Conservation (phyloP, 1,140 invertebrate genomes). For the Protaetia brevitarsis region DNA sequence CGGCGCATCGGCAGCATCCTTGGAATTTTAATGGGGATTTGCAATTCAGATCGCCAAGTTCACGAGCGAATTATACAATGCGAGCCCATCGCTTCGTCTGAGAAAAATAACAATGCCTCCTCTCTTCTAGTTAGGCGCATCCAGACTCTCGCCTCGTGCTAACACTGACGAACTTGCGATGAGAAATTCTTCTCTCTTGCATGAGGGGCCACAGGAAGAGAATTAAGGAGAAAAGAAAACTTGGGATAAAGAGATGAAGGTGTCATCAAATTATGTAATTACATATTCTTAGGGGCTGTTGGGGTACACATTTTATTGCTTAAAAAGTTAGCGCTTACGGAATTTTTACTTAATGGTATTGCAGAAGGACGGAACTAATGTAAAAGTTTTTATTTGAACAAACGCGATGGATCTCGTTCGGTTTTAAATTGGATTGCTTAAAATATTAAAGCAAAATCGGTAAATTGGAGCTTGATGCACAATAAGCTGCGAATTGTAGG, state of each 20-base stretch:
- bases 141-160: too few species aligned
- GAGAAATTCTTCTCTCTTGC: background rate
- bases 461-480: too few species aligned
- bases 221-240: background rate
- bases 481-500: too few species aligned
- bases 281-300: conserved; percentile 1
- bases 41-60: conserved; percentile 15
- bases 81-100: background rate
- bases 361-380: background rate
- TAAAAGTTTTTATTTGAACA: too few species aligned
- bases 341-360: too few species aligned
- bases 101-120: conserved; percentile 11
- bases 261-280: conserved; percentile 1
- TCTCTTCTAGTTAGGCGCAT: background rate
- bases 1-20: background rate
- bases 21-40: conserved; percentile 15
- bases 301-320: background rate
- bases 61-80: conserved; percentile 11
- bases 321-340: background rate
- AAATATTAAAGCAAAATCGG: too few species aligned
- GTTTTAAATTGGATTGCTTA: too few species aligned
- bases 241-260: background rate
- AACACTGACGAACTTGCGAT: background rate
- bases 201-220: background rate
- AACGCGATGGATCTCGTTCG: too few species aligned